Conservation (phyloP, 2,113 vertebrate genomes). For the Scytalopus superciliaris region DNA sequence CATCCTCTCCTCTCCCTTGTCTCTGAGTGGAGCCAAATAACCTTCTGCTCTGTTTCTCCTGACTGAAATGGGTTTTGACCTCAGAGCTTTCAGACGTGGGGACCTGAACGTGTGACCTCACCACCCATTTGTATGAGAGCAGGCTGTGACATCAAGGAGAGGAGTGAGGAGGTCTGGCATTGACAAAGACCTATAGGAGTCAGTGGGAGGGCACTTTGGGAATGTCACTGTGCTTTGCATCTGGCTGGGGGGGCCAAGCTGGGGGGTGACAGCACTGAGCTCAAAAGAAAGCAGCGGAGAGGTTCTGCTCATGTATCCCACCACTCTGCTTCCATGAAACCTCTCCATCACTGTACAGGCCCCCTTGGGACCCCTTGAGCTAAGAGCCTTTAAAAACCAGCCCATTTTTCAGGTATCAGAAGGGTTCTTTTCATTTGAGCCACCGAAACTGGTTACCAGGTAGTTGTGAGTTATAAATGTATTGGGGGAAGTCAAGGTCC, state of each 20-base stretch:
- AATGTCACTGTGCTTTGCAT: not conserved
- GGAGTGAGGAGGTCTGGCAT: not conserved
- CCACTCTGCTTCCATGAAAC: not conserved
- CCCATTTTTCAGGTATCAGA: not conserved
- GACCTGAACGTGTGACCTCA: not conserved
- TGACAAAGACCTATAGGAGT: not conserved
- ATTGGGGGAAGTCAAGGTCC: not conserved
- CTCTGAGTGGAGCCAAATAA: not conserved
- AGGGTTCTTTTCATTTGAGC: not conserved
- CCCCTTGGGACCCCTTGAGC: not conserved
- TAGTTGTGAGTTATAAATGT: not conserved
- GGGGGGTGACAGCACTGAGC: not conserved
- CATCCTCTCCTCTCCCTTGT: not conserved
- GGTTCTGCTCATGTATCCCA: not conserved
- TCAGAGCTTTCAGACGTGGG: not conserved
- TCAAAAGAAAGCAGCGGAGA: not conserved
- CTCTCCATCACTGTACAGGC: not conserved
- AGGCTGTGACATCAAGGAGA: not conserved
- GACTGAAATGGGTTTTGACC: not conserved
- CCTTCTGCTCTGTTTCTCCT: not conserved
- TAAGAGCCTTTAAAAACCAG: not conserved
- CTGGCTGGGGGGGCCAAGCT: not conserved
- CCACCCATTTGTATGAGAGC: not conserved
- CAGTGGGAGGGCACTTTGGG: not conserved
- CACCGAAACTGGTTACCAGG: not conserved